phyloP scores from a whole-genome alignment of 2,888 invertebrate genomes.

The Phengaris alcon region DNA sequence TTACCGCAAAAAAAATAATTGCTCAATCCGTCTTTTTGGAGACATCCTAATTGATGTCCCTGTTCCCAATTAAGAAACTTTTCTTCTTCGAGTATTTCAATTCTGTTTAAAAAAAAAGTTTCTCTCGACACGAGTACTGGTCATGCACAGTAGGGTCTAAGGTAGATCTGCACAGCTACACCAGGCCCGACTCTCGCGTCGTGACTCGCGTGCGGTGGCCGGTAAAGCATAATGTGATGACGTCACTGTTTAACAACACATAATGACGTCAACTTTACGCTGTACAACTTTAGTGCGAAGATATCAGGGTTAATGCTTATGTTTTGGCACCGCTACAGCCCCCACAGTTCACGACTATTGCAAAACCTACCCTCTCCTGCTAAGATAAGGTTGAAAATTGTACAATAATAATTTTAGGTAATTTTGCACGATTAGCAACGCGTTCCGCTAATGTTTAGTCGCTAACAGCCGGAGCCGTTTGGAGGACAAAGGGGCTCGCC shows the following conservation, averaged over 20 bases:
- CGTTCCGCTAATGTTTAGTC: background rate
- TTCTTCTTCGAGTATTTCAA: too few species aligned
- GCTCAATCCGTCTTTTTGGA: too few species aligned
- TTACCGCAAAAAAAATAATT: too few species aligned
- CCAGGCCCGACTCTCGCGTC: background rate
- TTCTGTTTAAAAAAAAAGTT: too few species aligned
- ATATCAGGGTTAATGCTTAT: constrained; percentile 13
- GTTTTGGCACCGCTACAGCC: constrained; percentile 2
- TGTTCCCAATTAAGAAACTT: too few species aligned
- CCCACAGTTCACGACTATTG: background rate
- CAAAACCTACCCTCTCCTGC: background rate
- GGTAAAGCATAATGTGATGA: background rate
- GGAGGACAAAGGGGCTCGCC: background rate
- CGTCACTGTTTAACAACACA: background rate
- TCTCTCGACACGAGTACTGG: too few species aligned
- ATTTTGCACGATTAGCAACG: constrained; percentile 9
- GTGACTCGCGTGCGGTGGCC: background rate
- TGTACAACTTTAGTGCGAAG: constrained; percentile 16
- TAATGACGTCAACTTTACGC: background rate
- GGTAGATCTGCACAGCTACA: too few species aligned
- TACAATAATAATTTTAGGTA: background rate
- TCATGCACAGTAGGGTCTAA: too few species aligned
- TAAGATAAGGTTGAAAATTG: background rate
- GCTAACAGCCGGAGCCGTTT: background rate
- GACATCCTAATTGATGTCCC: too few species aligned